phyloP scores from a whole-genome alignment of 2,113 vertebrate species.

The Kryptolebias marmoratus region DNA sequence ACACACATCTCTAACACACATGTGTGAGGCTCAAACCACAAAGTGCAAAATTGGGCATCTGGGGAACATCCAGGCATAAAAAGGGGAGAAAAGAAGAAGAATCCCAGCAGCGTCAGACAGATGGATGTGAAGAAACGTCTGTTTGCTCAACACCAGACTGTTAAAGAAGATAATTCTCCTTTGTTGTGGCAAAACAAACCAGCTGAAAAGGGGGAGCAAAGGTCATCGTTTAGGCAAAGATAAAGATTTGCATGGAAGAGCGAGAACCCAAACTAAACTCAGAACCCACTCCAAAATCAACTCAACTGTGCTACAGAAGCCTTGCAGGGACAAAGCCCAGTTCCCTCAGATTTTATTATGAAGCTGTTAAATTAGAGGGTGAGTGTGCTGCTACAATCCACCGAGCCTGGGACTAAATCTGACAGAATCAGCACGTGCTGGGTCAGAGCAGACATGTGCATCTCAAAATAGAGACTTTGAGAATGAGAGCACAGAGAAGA shows the following conservation, averaged over 20 bases:
- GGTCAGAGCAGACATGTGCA: slow-evolving; percentile 63
- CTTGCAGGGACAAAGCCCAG: slow-evolving; percentile 28
- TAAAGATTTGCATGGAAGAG: slow-evolving; percentile 53
- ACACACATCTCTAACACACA: slow-evolving; percentile 29
- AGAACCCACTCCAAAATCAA: background rate
- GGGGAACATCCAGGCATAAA: slow-evolving; percentile 27
- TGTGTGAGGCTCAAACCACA: slow-evolving; percentile 38
- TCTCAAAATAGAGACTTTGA: slow-evolving; percentile 62
- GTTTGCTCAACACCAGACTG: slow-evolving; percentile 41
- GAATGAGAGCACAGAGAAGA: slow-evolving; percentile 28
- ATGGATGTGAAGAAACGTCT: slow-evolving; percentile 27
- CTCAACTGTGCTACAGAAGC: background rate
- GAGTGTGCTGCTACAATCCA: slow-evolving; percentile 18
- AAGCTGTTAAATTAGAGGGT: slow-evolving; percentile 22
- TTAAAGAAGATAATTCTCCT: slow-evolving; percentile 36
- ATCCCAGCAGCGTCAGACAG: slow-evolving; percentile 12
- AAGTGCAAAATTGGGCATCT: slow-evolving; percentile 55
- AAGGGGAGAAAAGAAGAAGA: background rate
- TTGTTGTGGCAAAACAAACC: slow-evolving; percentile 31
- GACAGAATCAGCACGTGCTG: slow-evolving; percentile 63
- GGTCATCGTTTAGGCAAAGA: slow-evolving; percentile 49
- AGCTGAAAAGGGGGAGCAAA: slow-evolving; percentile 31
- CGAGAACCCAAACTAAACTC: slow-evolving; percentile 7
- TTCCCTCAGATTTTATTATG: slow-evolving; percentile 15
- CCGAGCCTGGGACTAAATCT: slow-evolving; percentile 46